Conservation (phyloP, 2,113 vertebrate genomes). For the Scytalopus superciliaris region DNA sequence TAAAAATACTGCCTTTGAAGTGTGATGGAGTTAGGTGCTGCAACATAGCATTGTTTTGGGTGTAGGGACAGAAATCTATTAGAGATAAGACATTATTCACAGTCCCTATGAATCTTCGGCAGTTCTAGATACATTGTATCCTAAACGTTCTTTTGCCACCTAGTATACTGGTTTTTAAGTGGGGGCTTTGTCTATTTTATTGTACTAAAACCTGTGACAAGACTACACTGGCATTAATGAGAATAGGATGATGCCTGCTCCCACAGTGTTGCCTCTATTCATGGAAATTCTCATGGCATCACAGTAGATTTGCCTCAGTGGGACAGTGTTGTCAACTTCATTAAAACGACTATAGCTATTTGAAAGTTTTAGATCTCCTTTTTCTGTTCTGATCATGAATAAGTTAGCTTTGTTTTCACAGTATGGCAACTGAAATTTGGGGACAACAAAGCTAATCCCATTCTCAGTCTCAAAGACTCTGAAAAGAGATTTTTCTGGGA, state of each 20-base stretch:
- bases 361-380: background rate
- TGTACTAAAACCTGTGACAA: background rate
- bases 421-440: background rate
- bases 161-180: background rate
- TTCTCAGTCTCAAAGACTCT: background rate
- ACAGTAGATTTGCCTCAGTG: background rate
- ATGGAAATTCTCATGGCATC: background rate
- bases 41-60: background rate
- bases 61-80: background rate
- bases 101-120: background rate
- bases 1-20: background rate
- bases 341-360: background rate
- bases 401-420: background rate
- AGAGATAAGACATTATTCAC: background rate
- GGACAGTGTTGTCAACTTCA: background rate
- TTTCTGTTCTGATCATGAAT: background rate
- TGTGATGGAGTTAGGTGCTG: background rate
- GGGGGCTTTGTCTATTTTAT: background rate
- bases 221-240: background rate
- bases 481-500: background rate
- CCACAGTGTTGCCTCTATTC: background rate
- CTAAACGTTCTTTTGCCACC: background rate
- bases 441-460: background rate
- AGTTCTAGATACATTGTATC: background rate
- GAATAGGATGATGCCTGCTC: background rate